Base-by-base conservation (phyloP, 2,113 vertebrate species). In the Zapus hudsonius region DNA sequence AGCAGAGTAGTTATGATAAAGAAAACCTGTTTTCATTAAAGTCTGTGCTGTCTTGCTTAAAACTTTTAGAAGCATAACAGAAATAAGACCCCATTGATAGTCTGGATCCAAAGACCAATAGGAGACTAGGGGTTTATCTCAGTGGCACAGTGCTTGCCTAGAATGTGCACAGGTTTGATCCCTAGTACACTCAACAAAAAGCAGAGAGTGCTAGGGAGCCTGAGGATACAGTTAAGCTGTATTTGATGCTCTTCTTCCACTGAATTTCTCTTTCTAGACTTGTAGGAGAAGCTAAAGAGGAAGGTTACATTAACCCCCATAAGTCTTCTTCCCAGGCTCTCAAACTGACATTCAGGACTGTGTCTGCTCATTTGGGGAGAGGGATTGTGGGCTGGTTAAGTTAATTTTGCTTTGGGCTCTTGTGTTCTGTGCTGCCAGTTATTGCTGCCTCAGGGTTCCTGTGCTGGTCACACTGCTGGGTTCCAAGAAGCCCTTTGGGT, bases 61-160 rank as follows among this genome's bases (percentile, higher is more conserved):
- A 81, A 91, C 31, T 40, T 55, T 59, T 91, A 47, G 74, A 84
- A 87, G n/a, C n/a, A n/a, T n/a, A n/a, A n/a, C n/a, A n/a, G n/a
- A n/a, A 80, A 52, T 19, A 57, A 69, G 61, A 15, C 29, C 40
- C n/a, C 33, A 9, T 47, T 74, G 64, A 57, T 92, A 38, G 69
- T 69, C 38, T 87, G 52, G 52, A 87, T 22, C 61, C 38, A 52
- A 8, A 52, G 22, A 87, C 20, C 36, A 36, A 31, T 36, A 12
- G 61, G 36, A 27, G 84, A 72, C 61, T 57, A 40, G 38, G n/a
- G 67, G 80, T 61, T 72, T 57, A 57, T 10, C 55, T 57, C 55
- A 57, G 55, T 12, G 55, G 55, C 55, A 57, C 55, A 57, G 55
- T 19, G 19, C 55, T n/a, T n/a, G n/a, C n/a, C n/a, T n/a, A n/a